These are phyloP conservation scores for Drosophila repleta DNA, from an alignment of 1,140 invertebrate genomes.

Conservation along the genomic window DNA sequence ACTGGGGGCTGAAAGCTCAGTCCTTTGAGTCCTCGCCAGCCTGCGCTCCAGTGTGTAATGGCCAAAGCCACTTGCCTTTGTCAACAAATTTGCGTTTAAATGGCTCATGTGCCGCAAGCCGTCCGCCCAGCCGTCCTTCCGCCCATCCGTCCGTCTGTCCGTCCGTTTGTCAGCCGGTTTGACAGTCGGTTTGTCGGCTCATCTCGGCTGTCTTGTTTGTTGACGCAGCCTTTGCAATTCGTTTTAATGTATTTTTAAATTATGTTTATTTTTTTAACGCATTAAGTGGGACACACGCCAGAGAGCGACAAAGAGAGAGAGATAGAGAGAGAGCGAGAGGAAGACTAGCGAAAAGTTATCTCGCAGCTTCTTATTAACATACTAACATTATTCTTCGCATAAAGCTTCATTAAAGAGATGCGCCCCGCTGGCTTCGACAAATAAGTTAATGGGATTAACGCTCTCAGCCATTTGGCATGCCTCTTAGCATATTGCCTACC, in stretches of 20 bases:
- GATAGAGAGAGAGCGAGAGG: neutral
- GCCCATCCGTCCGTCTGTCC: neutral
- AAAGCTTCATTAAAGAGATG: constrained; percentile 7
- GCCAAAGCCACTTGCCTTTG: constrained; percentile 79
- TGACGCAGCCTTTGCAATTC: constrained; percentile 53
- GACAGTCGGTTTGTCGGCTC: constrained; percentile 29
- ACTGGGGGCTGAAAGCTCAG: constrained; percentile 9
- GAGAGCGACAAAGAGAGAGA: neutral
- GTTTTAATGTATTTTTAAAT: constrained; percentile 78
- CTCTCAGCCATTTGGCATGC: neutral
- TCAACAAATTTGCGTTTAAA: constrained; percentile 80
- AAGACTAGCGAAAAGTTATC: constrained; percentile 10
- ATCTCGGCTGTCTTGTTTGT: constrained; percentile 29
- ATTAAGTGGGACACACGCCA: constrained; percentile 27
- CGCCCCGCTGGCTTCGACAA: neutral
- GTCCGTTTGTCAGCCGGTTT: constrained; percentile 4
- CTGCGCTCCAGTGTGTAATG: constrained; percentile 63
- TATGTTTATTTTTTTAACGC: constrained; percentile 67
- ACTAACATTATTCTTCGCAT: constrained; percentile 11
- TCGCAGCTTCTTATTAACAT: constrained; percentile 7
- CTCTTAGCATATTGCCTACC: neutral
- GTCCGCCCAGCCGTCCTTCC: neutral
- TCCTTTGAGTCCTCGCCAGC: neutral
- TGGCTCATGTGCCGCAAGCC: constrained; percentile 52
- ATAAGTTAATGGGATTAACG: constrained; percentile 16